phyloP scores from a whole-genome alignment of 2,113 vertebrate species.

The Porphyrio hochstetteri region DNA sequence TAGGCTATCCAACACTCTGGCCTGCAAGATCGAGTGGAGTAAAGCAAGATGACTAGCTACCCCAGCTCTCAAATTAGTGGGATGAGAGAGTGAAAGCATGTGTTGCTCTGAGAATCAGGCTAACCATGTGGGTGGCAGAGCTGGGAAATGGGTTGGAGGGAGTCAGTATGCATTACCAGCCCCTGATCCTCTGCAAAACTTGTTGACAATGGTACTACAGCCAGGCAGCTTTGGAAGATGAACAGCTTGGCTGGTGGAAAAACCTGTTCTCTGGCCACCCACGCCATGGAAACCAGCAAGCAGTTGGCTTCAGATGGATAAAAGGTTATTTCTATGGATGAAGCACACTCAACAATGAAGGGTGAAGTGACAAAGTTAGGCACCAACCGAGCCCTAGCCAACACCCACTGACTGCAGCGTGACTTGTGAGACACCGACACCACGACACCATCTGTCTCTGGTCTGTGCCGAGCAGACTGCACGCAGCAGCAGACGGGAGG shows the following conservation, averaged over 20 bases:
- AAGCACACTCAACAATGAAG: background rate
- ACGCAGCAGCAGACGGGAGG: conserved; percentile 65
- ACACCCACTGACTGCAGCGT: background rate
- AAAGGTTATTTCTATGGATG: conserved; percentile 36
- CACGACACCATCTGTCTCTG: conserved; percentile 55
- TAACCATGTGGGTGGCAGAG: conserved; percentile 48
- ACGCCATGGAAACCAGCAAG: conserved; percentile 13
- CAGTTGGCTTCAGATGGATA: conserved; percentile 35
- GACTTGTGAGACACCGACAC: conserved; percentile 51
- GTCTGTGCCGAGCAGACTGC: conserved; percentile 46
- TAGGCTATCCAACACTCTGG: background rate
- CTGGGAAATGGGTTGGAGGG: conserved; percentile 53
- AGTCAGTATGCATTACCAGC: conserved; percentile 3
- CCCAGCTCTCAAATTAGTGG: conserved; percentile 2
- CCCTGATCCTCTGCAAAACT: conserved; percentile 55
- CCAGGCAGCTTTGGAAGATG: conserved; percentile 41
- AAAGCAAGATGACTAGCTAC: conserved; percentile 14
- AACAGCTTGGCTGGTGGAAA: conserved; percentile 46
- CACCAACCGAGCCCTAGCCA: background rate
- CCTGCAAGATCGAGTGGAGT: background rate
- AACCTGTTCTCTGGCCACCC: conserved; percentile 43
- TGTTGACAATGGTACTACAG: conserved; percentile 43
- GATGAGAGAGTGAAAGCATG: conserved; percentile 27
- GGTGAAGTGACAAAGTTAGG: conserved; percentile 28
- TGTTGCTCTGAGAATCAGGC: conserved; percentile 16